Evolutionary conservation across 1,140 invertebrate genomes (phyloP).

Genomic region (Diuraphis noxia): DNA sequence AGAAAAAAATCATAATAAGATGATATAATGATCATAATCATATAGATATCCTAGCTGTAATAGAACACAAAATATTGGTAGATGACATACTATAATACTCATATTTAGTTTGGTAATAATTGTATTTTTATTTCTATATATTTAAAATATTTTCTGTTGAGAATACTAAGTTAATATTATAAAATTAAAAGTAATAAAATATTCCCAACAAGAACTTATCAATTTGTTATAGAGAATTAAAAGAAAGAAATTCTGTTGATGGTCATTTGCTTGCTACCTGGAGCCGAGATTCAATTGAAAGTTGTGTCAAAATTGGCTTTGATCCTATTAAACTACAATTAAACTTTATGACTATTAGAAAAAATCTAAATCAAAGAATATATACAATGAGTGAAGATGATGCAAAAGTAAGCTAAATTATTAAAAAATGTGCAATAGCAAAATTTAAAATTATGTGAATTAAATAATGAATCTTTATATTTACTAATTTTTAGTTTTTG

Average conservation of each 20-base stretch:
- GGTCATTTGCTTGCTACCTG: slow-evolving; percentile 65
- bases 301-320: slow-evolving; percentile 63
- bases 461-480: neutral
- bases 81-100: no score
- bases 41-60: no score
- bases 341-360: slow-evolving; percentile 67
- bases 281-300: slow-evolving; percentile 65
- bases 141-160: no score
- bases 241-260: slow-evolving; percentile 62
- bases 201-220: neutral
- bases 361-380: slow-evolving; percentile 64
- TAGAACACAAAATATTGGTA: no score
- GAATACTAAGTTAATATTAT: no score
- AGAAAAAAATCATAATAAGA: no score
- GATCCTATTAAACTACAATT: slow-evolving; percentile 65
- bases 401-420: slow-evolving; percentile 61
- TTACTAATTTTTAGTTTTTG: neutral
- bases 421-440: neutral
- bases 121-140: no score
- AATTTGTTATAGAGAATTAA: slow-evolving; percentile 55
- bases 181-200: neutral
- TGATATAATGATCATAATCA: no score
- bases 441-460: neutral
- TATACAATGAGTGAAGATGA: slow-evolving; percentile 65
- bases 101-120: no score